Conservation (phyloP, 2,888 invertebrate species). For the Lithophane semibrunnea region DNA sequence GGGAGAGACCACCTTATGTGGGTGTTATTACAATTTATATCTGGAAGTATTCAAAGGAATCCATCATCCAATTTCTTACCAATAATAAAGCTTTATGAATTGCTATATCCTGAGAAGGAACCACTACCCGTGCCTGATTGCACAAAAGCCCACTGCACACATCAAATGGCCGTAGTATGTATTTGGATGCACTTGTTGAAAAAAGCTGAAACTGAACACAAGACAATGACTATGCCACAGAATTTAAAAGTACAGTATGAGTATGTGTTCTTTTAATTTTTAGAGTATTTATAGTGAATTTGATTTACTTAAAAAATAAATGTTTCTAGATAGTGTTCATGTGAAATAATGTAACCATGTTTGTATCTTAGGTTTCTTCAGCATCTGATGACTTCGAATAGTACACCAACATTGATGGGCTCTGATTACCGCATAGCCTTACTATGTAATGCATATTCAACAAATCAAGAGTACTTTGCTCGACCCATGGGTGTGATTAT, state of each 20-base stretch:
- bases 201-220: slow-evolving; percentile 97
- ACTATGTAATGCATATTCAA: slow-evolving; percentile 98
- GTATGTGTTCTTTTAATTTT: slow-evolving; percentile 85
- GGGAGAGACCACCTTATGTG: slow-evolving; percentile 99
- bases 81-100: slow-evolving; percentile 96
- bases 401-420: slow-evolving; percentile 93
- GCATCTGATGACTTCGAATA: slow-evolving; percentile 94
- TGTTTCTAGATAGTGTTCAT: neutral
- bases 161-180: slow-evolving; percentile 98
- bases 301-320: neutral
- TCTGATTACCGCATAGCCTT: slow-evolving; percentile 97
- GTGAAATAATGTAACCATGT: slow-evolving; percentile 10
- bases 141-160: slow-evolving; percentile 95
- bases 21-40: slow-evolving; percentile 98
- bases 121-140: slow-evolving; percentile 97
- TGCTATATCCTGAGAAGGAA: slow-evolving; percentile 98
- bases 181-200: slow-evolving; percentile 99
- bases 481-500: slow-evolving; percentile 98
- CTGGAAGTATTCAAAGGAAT: slow-evolving; percentile 98
- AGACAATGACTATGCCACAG: slow-evolving; percentile 95
- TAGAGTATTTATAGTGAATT: slow-evolving; percentile 8
- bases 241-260: slow-evolving; percentile 96
- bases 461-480: slow-evolving; percentile 97
- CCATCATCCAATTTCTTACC: slow-evolving; percentile 96
- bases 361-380: slow-evolving; percentile 93